Base-by-base conservation (phyloP, 2,888 invertebrate species). In the Andrena dorsata region DNA sequence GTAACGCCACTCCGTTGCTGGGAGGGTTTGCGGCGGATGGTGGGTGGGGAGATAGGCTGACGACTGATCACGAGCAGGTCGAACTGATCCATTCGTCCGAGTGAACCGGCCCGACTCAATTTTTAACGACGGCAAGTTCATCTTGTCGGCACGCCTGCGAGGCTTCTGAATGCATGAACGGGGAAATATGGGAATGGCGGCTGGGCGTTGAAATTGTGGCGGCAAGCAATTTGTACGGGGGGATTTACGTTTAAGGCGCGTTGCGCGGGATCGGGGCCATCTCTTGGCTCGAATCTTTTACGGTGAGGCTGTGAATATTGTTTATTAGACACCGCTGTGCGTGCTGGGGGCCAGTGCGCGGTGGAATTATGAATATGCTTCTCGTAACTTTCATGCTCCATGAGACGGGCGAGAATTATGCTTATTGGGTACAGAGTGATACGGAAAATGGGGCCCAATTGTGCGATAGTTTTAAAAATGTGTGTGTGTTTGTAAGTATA, bases 1-100 rank as follows among this genome's bases (percentile, higher is more conserved):
- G 64, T 64, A 69, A 80, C 66, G 58, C 64, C 69, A 49, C 65
- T 68, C 76, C 61, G 28, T 61, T 49, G 41, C 41, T 1, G 41
- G 16, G 4, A 16, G 41, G 41, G 41, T 41, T 5, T 13, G 41
- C 13, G 16, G 16, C 5, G 41, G 16, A 4, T 0, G 41, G 41
- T 13, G 41, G 13, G 41, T 1, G 2, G 4, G 1, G 3, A 41
- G 41, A 16, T 41, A 41, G 41, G 49, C 3, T 30, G n/a, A n/a
- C 10, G 49, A 32, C 49, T 51, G 35, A 61, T 71, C 49, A 20
- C n/a, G 41, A 16, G 20, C 5, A 5, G 2, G 23, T 23, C 35
- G 51, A 35, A 16, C 41, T 3, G 63, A 63, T 63, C 32, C 13
- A 35, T 30, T 13, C 23, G 41, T 23, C 13, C 63, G 8, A 23